phyloP scores from a whole-genome alignment of 30 jellyfish, hydroid and myxozoan genomes.

The Hydractinia echinata region DNA sequence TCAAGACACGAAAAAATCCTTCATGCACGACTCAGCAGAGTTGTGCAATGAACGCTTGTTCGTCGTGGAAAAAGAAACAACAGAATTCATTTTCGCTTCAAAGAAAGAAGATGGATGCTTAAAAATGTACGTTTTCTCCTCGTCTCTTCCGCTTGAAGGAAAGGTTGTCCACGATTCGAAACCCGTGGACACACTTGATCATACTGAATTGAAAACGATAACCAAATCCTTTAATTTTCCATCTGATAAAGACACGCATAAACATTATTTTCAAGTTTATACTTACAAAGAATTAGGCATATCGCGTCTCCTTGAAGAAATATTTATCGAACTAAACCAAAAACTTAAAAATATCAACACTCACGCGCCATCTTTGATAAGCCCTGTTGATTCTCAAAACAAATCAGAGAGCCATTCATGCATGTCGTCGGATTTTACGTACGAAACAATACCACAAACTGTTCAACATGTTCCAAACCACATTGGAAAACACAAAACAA shows the following conservation, averaged over 20 bases:
- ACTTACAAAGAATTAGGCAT: constrained; percentile 31
- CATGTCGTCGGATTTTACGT: too few species aligned
- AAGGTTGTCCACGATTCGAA: constrained; percentile 4
- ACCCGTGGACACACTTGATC: constrained; percentile 13
- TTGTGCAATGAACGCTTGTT: background rate
- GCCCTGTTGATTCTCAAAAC: too few species aligned
- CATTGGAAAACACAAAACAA: too few species aligned
- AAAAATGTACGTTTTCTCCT: constrained; percentile 16
- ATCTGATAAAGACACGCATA: background rate
- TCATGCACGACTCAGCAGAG: background rate
- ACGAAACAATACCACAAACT: too few species aligned
- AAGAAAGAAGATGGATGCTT: constrained; percentile 11
- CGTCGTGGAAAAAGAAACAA: background rate
- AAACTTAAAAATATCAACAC: background rate
- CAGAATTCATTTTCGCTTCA: background rate
- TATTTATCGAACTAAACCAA: constrained; percentile 15
- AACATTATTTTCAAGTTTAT: background rate
- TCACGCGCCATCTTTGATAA: background rate
- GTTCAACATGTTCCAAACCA: too few species aligned
- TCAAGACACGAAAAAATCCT: background rate
- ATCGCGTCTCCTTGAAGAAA: constrained; percentile 22
- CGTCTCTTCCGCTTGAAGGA: background rate
- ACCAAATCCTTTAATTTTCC: background rate
- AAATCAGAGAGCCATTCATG: too few species aligned
- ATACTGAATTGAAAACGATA: background rate